Conservation (phyloP, 2,113 vertebrate genomes). For the Telmatochromis brichardi region DNA sequence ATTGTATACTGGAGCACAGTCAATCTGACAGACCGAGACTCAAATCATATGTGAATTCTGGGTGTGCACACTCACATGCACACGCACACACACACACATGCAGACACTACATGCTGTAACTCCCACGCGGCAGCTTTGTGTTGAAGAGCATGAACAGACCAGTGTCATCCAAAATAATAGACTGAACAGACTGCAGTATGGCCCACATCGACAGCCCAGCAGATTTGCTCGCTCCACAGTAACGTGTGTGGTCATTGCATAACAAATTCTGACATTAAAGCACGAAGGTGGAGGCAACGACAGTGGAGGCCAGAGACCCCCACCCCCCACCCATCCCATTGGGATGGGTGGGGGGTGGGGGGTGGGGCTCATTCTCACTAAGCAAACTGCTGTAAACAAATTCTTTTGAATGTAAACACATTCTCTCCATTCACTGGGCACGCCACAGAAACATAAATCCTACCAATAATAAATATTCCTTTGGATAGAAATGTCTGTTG, state of each 20-base stretch:
- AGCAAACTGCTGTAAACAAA: neutral
- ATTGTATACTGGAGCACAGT: neutral
- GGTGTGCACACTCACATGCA: neutral
- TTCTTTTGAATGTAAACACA: neutral
- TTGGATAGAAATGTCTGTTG: neutral
- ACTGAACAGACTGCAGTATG: neutral
- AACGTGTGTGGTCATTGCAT: neutral
- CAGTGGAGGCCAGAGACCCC: neutral
- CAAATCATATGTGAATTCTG: constrained; percentile 5
- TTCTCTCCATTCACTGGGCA: neutral
- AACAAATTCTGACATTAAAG: neutral
- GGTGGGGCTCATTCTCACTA: neutral
- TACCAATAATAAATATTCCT: neutral
- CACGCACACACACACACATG: neutral
- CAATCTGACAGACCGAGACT: neutral
- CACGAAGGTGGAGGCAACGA: neutral
- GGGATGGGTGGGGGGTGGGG: neutral
- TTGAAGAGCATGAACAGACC: constrained; percentile 8
- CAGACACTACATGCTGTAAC: constrained; percentile 6
- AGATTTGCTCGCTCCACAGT: neutral
- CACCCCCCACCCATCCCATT: no score
- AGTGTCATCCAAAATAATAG: constrained; percentile 18
- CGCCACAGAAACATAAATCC: neutral
- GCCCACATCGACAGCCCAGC: neutral
- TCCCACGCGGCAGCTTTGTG: constrained; percentile 44